phyloP scores from a whole-genome alignment of 2,113 vertebrate genomes.

The Otocyon megalotis region DNA sequence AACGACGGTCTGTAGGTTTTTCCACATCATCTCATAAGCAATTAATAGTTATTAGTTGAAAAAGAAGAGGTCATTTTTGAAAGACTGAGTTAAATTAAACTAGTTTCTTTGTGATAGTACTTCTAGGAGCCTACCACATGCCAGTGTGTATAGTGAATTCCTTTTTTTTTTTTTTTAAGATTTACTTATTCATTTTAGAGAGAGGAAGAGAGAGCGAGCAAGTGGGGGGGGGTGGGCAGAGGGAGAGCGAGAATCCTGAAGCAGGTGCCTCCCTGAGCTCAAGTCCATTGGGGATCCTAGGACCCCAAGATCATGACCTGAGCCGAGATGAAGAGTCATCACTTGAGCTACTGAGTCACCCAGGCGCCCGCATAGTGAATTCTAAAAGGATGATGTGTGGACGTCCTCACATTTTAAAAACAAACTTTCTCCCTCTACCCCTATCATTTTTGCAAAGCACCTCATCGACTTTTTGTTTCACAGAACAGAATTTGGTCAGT shows the following conservation, averaged over 20 bases:
- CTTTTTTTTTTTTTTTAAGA: neutral
- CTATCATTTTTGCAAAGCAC: neutral
- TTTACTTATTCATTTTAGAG: neutral
- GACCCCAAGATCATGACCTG: neutral
- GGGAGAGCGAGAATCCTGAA: neutral
- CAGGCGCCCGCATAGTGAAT: neutral
- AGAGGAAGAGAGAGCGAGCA: neutral
- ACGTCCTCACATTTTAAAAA: neutral
- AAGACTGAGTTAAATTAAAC: conserved; percentile 21
- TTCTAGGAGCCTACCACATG: neutral
- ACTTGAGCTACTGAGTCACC: neutral
- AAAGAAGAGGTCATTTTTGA: neutral
- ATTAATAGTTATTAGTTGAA: conserved; percentile 27
- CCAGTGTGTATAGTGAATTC: neutral
- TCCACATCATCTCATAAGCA: neutral
- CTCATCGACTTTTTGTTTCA: neutral
- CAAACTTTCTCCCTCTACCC: neutral
- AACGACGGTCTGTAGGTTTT: conserved; percentile 13
- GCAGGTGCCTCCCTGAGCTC: neutral
- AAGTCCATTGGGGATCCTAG: neutral
- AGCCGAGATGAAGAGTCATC: neutral
- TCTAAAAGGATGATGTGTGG: neutral
- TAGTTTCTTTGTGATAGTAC: neutral
- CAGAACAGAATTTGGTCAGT: conserved; percentile 17
- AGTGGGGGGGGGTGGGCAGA: neutral